phyloP scores from a whole-genome alignment of 2,888 invertebrate genomes.

The Catocala nupta region DNA sequence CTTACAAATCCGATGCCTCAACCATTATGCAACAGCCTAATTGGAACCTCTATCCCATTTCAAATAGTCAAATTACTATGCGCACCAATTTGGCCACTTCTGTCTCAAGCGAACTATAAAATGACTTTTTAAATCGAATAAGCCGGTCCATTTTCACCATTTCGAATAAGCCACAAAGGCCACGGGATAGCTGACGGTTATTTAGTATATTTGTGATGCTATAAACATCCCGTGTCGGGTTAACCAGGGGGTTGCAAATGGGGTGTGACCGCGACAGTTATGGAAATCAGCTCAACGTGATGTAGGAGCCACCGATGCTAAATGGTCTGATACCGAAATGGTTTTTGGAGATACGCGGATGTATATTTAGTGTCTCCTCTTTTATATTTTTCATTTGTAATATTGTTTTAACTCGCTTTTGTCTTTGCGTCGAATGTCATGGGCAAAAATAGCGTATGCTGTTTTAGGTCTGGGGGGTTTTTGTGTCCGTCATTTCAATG shows the following conservation, averaged over 20 bases:
- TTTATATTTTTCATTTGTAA: too few relatives aligned
- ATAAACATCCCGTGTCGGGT: conserved; percentile 64
- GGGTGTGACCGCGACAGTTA: conserved; percentile 42
- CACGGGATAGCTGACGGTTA: conserved; percentile 7
- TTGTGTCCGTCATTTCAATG: too few relatives aligned
- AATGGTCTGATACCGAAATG: neutral
- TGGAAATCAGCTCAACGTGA: conserved; percentile 59
- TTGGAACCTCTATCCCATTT: conserved; percentile 3
- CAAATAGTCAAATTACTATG: conserved; percentile 7
- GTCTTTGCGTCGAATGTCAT: too few relatives aligned
- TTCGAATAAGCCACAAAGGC: conserved; percentile 13
- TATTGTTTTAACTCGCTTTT: too few relatives aligned
- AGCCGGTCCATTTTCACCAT: conserved; percentile 25
- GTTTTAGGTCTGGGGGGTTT: too few relatives aligned
- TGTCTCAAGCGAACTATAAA: conserved; percentile 29
- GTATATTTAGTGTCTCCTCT: too few relatives aligned
- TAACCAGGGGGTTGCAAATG: conserved; percentile 53
- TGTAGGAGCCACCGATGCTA: conserved; percentile 19
- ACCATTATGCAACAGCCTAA: too few relatives aligned
- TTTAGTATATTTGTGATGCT: conserved; percentile 39
- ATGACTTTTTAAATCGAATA: conserved; percentile 41
- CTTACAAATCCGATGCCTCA: too few relatives aligned
- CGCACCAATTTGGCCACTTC: conserved; percentile 20
- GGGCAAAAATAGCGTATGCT: too few relatives aligned
- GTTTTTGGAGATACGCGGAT: neutral